A percentile compares a stretch with the other conserved stretches of the same genome.
These are phyloP conservation scores for Orientallactaga sibirica DNA, from an alignment of 2,797 vertebrate species.

Conservation along the genomic window DNA sequence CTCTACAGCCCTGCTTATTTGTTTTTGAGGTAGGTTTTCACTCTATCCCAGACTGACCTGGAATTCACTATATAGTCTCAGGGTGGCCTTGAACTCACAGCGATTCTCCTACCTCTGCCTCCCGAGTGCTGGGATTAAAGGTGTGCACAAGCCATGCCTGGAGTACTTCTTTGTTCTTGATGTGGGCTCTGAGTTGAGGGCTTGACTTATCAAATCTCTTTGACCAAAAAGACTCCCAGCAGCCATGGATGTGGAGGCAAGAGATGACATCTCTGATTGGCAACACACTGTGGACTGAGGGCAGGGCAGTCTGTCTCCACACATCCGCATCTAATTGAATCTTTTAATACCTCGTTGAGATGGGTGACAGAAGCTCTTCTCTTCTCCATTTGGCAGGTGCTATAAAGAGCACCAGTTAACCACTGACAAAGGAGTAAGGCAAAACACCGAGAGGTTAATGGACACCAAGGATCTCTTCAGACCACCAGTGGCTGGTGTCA, in stretches of 20 bases:
- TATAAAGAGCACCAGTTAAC: not conserved
- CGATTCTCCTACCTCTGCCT: no score
- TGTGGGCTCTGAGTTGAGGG: not conserved
- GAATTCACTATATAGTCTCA: no score
- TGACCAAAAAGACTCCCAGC: not conserved
- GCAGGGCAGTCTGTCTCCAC: not conserved
- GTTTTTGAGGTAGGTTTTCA: no score
- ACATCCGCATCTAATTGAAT: not conserved
- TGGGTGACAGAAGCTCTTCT: not conserved
- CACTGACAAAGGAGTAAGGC: not conserved
- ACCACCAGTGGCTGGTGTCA: not conserved
- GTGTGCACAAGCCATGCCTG: no score
- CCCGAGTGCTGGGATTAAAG: no score
- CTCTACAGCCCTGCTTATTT: no score
- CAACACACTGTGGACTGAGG: accelerated
- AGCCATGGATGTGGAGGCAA: not conserved
- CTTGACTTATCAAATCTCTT: not conserved
- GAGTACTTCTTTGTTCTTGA: no score
- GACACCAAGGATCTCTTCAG: not conserved
- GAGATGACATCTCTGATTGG: accelerated
- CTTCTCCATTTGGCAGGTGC: not conserved
- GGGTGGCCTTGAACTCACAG: no score
- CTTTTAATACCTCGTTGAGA: not conserved
- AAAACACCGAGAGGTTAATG: not conserved
- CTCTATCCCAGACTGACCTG: no score